These are phyloP conservation scores for Pollenia amentaria DNA, from an alignment of 2,888 invertebrate species.

Conservation along the genomic window DNA sequence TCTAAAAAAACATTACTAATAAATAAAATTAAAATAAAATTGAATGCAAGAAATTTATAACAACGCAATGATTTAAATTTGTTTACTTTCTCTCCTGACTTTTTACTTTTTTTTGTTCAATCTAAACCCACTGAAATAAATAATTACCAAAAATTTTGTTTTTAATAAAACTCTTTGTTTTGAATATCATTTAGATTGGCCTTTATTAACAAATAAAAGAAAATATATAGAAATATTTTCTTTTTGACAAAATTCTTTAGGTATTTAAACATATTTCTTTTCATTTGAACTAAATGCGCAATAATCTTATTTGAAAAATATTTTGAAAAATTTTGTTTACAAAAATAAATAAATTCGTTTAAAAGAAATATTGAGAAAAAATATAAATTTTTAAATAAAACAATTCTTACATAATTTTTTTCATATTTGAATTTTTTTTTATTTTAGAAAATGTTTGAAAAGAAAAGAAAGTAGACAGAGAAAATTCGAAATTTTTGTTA, in stretches of 20 bases:
- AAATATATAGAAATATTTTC: conserved; percentile 1
- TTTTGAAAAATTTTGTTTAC: background rate
- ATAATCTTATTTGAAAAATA: conserved; percentile 18
- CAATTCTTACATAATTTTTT: conserved; percentile 10
- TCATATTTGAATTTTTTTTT: background rate
- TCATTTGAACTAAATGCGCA: conserved; percentile 34
- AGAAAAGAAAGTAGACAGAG: background rate
- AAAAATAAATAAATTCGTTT: background rate
- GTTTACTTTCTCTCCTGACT: background rate
- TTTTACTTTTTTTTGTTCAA: background rate
- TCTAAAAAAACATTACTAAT: background rate
- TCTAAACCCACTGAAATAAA: too few species aligned
- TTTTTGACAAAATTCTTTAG: conserved; percentile 36
- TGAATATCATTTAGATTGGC: background rate
- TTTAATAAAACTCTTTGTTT: background rate
- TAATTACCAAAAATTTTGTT: too few species aligned
- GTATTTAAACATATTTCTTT: conserved; percentile 8
- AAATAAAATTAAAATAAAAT: conserved; percentile 1
- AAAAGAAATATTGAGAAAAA: background rate
- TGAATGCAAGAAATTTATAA: background rate
- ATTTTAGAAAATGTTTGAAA: background rate
- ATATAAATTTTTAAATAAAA: background rate
- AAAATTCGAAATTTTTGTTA: background rate
- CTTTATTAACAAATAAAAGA: background rate
- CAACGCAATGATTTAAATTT: background rate